A percentile compares a stretch with the other conserved stretches of the same genome.
phyloP scores from a whole-genome alignment of 2,888 invertebrate genomes.

The Synanthedon vespiformis region DNA sequence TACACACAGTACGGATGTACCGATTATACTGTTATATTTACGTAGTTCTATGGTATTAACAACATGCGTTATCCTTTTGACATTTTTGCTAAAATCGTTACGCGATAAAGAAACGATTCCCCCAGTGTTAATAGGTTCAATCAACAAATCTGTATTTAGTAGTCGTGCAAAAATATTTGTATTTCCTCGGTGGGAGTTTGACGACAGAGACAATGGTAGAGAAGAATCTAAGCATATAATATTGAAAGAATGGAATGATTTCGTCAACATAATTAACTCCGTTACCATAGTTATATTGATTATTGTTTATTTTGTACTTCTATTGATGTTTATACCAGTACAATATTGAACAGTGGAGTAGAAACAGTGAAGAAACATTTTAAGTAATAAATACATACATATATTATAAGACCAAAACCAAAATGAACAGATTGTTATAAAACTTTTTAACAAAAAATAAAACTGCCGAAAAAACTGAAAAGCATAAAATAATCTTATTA shows the following conservation, averaged over 20 bases:
- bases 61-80: not conserved
- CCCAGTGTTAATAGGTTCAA: not conserved
- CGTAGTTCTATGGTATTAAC: not conserved
- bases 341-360: too few species aligned
- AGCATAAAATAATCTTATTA: too few species aligned
- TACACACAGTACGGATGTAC: not conserved
- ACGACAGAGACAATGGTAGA: not conserved
- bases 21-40: not conserved
- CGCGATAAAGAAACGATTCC: not conserved
- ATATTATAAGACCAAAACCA: too few species aligned
- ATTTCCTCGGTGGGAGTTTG: not conserved
- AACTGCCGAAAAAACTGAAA: too few species aligned
- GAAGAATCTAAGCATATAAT: too few species aligned
- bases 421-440: too few species aligned
- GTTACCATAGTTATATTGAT: not conserved
- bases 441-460: too few species aligned
- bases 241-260: not conserved
- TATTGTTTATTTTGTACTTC: not conserved
- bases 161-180: not conserved
- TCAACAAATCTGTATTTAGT: not conserved
- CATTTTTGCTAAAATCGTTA: not conserved
- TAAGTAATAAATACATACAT: too few species aligned
- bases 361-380: too few species aligned
- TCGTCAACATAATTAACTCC: not conserved
- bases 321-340: too few species aligned